These are phyloP conservation scores for Patella vulgata DNA, from an alignment of 1,140 invertebrate species.

Conservation along the genomic window DNA sequence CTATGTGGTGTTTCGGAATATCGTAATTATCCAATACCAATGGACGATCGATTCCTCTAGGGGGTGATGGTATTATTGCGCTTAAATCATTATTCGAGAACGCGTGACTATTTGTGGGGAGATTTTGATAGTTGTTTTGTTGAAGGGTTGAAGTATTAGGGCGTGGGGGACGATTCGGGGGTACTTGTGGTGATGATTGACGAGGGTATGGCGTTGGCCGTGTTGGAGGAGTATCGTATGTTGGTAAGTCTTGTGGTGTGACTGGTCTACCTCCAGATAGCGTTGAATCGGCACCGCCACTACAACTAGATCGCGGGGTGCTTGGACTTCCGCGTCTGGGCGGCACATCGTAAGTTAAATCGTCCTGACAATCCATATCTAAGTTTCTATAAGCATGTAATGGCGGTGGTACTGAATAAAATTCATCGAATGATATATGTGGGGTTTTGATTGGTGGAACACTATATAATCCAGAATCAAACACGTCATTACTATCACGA, in stretches of 20 bases:
- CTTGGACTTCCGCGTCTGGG: conserved; percentile 5
- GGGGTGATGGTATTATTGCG: conserved; percentile 4
- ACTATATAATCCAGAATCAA: conserved; percentile 7
- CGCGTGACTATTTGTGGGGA: neutral
- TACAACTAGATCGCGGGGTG: neutral
- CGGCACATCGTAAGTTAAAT: neutral
- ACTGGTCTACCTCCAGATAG: neutral
- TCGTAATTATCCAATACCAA: conserved; percentile 19
- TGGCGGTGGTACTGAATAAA: conserved; percentile 44
- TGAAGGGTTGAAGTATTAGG: neutral
- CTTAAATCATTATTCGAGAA: conserved; percentile 1
- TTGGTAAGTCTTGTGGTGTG: conserved; percentile 6
- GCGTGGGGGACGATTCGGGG: conserved; percentile 1
- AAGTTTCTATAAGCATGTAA: conserved; percentile 10
- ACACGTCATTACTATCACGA: conserved; percentile 33
- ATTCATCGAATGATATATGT: conserved; percentile 12
- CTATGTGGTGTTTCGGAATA: conserved; percentile 16
- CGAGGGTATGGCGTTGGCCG: neutral
- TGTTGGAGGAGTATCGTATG: conserved; percentile 1
- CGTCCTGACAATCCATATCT: neutral
- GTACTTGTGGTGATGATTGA: neutral
- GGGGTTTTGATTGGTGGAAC: neutral
- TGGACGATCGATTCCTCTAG: conserved; percentile 1
- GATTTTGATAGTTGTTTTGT: conserved; percentile 2
- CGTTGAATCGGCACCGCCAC: neutral